These are phyloP conservation scores for Agapornis roseicollis DNA, from an alignment of 2,113 vertebrate genomes.

Conservation along the genomic window DNA sequence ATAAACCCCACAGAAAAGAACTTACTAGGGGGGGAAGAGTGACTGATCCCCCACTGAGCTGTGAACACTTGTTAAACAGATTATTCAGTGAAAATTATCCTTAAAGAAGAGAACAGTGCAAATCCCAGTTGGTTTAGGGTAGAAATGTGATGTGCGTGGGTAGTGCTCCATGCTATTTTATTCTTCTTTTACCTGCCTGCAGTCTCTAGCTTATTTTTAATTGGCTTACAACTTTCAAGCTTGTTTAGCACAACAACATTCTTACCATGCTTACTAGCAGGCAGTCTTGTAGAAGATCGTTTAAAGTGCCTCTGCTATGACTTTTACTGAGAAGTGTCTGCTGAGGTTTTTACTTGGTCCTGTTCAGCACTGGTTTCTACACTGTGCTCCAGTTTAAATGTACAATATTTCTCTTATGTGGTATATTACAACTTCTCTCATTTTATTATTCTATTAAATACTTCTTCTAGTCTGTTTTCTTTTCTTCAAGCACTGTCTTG, in stretches of 20 bases:
- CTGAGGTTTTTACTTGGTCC: not conserved
- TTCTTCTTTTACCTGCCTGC: not conserved
- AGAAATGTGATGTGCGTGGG: not conserved
- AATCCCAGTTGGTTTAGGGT: not conserved
- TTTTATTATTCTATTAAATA: not conserved
- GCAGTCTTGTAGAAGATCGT: not conserved
- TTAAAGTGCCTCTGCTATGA: not conserved
- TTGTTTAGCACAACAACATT: not conserved
- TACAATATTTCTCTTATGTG: not conserved
- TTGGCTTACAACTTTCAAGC: not conserved
- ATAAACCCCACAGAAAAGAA: not conserved
- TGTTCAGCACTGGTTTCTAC: not conserved
- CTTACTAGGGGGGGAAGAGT: accelerated
- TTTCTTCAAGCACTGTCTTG: not conserved
- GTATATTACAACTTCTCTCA: not conserved
- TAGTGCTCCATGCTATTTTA: not conserved
- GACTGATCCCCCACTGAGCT: not conserved
- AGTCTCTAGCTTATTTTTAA: not conserved
- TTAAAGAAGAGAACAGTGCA: not conserved
- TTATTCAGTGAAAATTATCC: not conserved
- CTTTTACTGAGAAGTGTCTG: not conserved
- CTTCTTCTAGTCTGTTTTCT: not conserved
- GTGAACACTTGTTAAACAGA: not conserved
- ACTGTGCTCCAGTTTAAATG: not conserved
- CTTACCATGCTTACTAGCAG: not conserved